These are phyloP conservation scores for Enoplosus armatus DNA, from an alignment of 2,797 vertebrate species.

Conservation along the genomic window DNA sequence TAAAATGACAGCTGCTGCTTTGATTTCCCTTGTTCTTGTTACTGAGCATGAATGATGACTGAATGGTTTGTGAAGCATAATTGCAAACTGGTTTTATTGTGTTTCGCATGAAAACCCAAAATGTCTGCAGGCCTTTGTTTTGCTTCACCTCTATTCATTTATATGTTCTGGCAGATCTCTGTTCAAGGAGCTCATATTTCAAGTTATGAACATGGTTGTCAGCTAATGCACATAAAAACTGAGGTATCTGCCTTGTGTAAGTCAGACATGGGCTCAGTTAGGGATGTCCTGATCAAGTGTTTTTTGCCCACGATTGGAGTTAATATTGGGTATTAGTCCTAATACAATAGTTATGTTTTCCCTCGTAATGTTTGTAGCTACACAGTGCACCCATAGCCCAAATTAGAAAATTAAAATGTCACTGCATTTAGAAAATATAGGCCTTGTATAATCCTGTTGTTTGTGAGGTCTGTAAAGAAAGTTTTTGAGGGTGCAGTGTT, in stretches of 20 bases:
- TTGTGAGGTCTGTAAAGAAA: neutral
- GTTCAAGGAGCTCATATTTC: neutral
- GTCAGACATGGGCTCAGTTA: neutral
- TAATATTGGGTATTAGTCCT: neutral
- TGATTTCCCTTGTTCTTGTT: constrained; percentile 41
- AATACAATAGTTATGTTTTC: neutral
- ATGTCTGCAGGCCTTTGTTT: constrained; percentile 25
- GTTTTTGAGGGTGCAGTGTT: neutral
- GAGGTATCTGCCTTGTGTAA: neutral
- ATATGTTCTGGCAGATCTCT: neutral
- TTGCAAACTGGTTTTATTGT: constrained; percentile 9
- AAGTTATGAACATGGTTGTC: neutral
- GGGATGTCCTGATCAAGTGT: neutral
- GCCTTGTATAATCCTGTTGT: neutral
- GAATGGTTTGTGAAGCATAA: constrained; percentile 33
- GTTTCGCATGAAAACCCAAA: neutral
- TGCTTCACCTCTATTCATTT: constrained; percentile 1
- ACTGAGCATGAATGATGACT: constrained; percentile 26
- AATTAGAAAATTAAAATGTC: neutral
- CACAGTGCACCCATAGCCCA: neutral
- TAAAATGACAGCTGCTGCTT: constrained; percentile 47
- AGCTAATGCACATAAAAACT: neutral
- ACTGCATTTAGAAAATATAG: neutral
- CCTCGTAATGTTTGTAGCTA: neutral
- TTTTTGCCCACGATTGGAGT: neutral